Percentiles rank a stretch among this genome's conserved stretches.
Conservation (phyloP, 1,140 invertebrate species). For the Matsumurasca onukii region DNA sequence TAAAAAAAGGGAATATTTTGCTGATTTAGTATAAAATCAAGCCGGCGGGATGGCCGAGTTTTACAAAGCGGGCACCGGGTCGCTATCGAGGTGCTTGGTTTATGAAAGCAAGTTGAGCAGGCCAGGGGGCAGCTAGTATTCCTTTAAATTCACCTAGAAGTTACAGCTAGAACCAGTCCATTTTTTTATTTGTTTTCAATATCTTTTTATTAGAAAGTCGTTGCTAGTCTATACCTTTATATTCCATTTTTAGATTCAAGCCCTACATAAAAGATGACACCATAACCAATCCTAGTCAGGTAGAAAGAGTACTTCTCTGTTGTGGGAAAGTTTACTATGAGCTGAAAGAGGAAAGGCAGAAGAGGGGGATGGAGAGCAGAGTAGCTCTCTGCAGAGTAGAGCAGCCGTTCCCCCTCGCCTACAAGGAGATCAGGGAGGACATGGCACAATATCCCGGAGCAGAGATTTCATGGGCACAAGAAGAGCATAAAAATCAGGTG, state of each 20-base stretch:
- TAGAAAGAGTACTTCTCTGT: slow-evolving; percentile 76
- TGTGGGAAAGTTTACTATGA: slow-evolving; percentile 87
- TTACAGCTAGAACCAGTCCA: too few relatives aligned
- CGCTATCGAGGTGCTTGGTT: too few relatives aligned
- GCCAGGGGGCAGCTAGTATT: too few relatives aligned
- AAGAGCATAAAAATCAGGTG: slow-evolving; percentile 78
- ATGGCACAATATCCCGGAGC: slow-evolving; percentile 71
- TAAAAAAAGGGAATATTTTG: too few relatives aligned
- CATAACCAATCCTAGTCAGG: slow-evolving; percentile 55
- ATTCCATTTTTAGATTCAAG: slow-evolving; percentile 61
- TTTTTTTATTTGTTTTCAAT: too few relatives aligned
- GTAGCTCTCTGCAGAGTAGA: slow-evolving; percentile 81
- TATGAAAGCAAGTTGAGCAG: too few relatives aligned
- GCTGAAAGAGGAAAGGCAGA: slow-evolving; percentile 63
- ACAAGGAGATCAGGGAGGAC: slow-evolving; percentile 70
- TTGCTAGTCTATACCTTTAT: too few relatives aligned
- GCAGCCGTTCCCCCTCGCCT: slow-evolving; percentile 85
- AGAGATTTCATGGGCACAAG: slow-evolving; percentile 77
- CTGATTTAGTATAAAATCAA: too few relatives aligned
- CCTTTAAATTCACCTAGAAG: too few relatives aligned
- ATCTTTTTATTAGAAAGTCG: too few relatives aligned
- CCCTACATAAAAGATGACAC: slow-evolving; percentile 81
- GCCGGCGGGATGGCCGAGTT: too few relatives aligned
- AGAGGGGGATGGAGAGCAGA: slow-evolving; percentile 62
- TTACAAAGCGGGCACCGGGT: too few relatives aligned